These are phyloP conservation scores for Trachemys scripta DNA, from an alignment of 2,113 vertebrate species.

Conservation along the genomic window DNA sequence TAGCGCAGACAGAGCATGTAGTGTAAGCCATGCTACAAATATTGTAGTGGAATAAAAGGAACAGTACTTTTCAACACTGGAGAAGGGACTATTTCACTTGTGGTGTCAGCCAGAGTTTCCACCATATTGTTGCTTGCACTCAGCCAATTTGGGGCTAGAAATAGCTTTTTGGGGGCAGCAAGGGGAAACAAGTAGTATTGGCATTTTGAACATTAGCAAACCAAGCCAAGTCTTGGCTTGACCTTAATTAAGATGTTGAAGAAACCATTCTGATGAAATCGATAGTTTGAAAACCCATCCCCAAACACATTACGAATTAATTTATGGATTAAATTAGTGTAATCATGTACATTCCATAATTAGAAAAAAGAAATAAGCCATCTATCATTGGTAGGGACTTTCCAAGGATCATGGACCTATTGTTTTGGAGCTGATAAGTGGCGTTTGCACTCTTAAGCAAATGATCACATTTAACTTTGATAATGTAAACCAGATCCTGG, in stretches of 20 bases:
- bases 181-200: neutral
- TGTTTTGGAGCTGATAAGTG: neutral
- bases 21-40: neutral
- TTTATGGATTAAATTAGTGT: neutral
- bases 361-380: neutral
- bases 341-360: neutral
- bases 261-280: neutral
- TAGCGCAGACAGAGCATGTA: neutral
- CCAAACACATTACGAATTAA: neutral
- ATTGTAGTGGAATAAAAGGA: neutral
- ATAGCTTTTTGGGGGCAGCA: neutral
- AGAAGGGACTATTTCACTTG: neutral
- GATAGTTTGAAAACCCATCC: neutral
- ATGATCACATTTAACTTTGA: neutral
- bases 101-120: neutral
- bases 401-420: neutral
- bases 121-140: rapidly evolving
- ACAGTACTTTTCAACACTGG: neutral
- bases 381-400: neutral
- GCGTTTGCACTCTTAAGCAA: neutral
- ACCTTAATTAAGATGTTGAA: neutral
- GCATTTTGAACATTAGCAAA: neutral
- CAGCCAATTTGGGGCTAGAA: neutral
- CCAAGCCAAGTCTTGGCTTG: neutral
- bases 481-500: too few relatives aligned